phyloP scores from a whole-genome alignment of 1,140 invertebrate species.

The Drosophila serrata region DNA sequence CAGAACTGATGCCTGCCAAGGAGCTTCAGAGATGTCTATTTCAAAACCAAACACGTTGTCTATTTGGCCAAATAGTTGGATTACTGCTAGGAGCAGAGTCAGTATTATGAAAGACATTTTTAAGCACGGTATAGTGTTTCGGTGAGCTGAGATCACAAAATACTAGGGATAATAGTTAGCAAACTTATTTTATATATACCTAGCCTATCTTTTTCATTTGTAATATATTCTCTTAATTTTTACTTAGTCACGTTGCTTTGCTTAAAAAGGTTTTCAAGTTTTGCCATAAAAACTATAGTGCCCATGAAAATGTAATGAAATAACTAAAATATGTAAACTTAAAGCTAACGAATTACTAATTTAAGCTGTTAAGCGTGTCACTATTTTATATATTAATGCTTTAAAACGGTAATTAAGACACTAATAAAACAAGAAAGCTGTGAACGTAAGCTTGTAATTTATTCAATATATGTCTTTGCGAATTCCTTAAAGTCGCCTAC shows the following conservation, averaged over 20 bases:
- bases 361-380: neutral
- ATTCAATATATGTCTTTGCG: neutral
- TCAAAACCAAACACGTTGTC: too few species aligned
- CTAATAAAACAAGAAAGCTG: neutral
- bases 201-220: neutral
- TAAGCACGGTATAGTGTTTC: neutral
- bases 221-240: neutral
- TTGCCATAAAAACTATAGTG: neutral
- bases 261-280: neutral
- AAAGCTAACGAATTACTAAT: neutral
- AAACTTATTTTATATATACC: neutral
- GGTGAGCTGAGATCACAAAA: neutral
- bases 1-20: conserved; percentile 20
- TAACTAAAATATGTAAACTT: neutral
- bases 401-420: neutral
- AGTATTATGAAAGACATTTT: conserved; percentile 10
- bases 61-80: neutral
- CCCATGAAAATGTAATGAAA: neutral
- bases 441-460: neutral
- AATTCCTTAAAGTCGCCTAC: neutral
- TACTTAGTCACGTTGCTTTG: neutral
- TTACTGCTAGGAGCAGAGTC: neutral
- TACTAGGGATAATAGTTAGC: neutral
- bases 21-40: conserved; percentile 1
- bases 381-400: neutral